phyloP scores from a whole-genome alignment of 2,888 invertebrate genomes.

The Nymphalis urticae region DNA sequence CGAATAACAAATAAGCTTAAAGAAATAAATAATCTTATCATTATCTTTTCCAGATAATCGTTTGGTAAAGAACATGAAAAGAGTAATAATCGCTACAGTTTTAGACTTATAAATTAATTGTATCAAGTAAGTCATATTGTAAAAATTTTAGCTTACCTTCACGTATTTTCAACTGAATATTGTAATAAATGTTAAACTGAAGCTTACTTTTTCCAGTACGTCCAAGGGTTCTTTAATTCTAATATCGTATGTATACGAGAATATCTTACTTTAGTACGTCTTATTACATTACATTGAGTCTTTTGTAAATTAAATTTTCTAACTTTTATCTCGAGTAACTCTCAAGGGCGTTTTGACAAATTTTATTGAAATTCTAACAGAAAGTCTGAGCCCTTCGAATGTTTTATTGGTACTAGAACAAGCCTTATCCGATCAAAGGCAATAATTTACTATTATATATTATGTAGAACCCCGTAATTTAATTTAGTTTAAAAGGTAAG shows the following conservation, averaged over 20 bases:
- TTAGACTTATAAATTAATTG: no score
- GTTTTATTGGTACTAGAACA: background rate
- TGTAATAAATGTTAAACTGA: background rate
- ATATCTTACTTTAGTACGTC: constrained; percentile 1
- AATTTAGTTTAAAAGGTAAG: background rate
- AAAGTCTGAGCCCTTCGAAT: background rate
- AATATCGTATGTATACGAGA: background rate
- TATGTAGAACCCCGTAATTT: background rate
- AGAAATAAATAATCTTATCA: no score
- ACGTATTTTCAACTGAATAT: no score
- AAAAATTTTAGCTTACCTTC: no score
- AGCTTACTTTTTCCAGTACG: background rate
- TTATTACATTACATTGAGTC: background rate
- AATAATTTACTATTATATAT: background rate
- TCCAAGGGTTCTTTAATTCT: background rate
- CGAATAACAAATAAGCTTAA: no score
- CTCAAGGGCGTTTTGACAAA: constrained; percentile 6
- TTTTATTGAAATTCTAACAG: constrained; percentile 8
- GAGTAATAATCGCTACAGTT: no score
- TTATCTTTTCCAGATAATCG: no score
- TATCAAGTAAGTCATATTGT: no score
- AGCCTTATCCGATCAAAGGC: background rate
- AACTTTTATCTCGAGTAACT: constrained; percentile 2
- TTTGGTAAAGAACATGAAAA: no score
- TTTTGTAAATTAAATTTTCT: constrained; percentile 12